Evolutionary conservation across 2,797 vertebrate genomes (phyloP), one percentile per base, ranked within the genome.

Genomic region (Tokudaia tokunoshimensis): DNA sequence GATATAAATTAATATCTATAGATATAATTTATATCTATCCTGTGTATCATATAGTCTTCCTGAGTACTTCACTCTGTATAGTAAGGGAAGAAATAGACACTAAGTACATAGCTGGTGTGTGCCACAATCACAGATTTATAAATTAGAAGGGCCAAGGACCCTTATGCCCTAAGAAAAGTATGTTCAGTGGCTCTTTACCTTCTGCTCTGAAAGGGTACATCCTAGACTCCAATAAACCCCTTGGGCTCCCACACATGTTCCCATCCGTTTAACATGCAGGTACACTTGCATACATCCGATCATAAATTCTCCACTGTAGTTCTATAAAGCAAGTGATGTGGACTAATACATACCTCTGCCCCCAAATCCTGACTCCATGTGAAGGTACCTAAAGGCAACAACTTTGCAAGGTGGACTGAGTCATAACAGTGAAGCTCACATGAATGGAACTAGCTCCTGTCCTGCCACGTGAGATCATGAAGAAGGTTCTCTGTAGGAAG

Each of bases 201-300:
- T 74, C 52, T 81, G 37, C 44, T 94, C 9, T 79, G 59, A 72
- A 94, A 94, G 96, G 82, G 88, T 26, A 63, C 7, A 67, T 31
- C 24, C 52, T 44, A 84, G 3, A 76, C 29, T 92, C 89, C 67
- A 31, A 74, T 88, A 94, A 84, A 3, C 13, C 57, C 94, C 85
- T 75, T 7, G 4, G 65, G 55, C 9, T 93, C 70, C 63, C 61
- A 67, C 41, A 41, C 31, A 26, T 31, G 24, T 37, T 9, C 26
- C 20, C 17, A 85, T 9, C 72, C 67, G 59, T 6, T 93, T 81
- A 88, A 93, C 74, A 90, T 37, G 50, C 20, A 63, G 26, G 84
- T 24, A 81, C 47, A 70, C 74, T 91, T 83, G 20, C 19, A 59
- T 79, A 4, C 26, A 82, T 83, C 75, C 63, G 31, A 75, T 96